These are phyloP conservation scores for Luperina nickerlii DNA, from an alignment of 2,888 invertebrate genomes.

Conservation along the genomic window DNA sequence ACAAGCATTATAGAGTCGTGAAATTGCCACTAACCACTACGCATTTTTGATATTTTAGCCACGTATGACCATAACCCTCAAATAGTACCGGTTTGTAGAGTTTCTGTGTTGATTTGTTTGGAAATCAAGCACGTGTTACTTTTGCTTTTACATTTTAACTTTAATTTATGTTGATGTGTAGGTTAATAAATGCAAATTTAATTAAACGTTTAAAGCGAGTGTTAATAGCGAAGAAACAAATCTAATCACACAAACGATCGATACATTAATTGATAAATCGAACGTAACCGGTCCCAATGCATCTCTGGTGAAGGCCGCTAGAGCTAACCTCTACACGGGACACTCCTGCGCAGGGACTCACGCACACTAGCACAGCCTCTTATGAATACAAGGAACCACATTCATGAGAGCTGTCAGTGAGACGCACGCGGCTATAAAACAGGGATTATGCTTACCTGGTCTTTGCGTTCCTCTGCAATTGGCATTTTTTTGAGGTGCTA, in stretches of 20 bases:
- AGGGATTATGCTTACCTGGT: constrained; percentile 83
- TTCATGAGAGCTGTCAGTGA: constrained; percentile 70
- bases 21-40: constrained; percentile 62
- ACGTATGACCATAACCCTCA: constrained; percentile 61
- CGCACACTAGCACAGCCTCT: constrained; percentile 74
- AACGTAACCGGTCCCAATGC: constrained; percentile 85
- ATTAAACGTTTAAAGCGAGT: constrained; percentile 1
- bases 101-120: constrained; percentile 56
- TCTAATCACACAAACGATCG: constrained; percentile 68
- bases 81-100: constrained; percentile 61
- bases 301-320: constrained; percentile 89
- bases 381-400: constrained; percentile 71
- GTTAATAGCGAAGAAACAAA: constrained; percentile 13
- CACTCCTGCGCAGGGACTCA: constrained; percentile 83
- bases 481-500: constrained; percentile 78
- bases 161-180: constrained; percentile 43
- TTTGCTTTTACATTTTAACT: constrained; percentile 57
- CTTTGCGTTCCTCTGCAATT: constrained; percentile 74
- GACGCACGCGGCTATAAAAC: constrained; percentile 70
- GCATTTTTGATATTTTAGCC: constrained; percentile 49
- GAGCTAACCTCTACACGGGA: constrained; percentile 84
- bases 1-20: constrained; percentile 80
- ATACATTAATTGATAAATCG: constrained; percentile 75
- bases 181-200: constrained; percentile 4
- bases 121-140: constrained; percentile 64